phyloP scores from a whole-genome alignment of 2,113 vertebrate genomes.

The Etia nguti region DNA sequence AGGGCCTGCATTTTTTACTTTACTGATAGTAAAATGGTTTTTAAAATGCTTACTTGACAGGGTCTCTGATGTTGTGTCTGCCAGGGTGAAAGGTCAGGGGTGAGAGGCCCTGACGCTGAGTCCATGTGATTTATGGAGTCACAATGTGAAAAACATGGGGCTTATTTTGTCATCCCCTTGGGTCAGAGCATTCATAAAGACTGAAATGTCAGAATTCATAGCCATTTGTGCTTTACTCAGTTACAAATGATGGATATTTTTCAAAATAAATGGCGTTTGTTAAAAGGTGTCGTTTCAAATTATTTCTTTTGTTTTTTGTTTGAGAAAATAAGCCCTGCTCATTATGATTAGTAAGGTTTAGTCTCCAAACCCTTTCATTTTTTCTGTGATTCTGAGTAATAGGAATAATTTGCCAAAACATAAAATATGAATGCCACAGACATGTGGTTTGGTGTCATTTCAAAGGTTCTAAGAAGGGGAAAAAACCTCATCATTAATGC shows the following conservation, averaged over 20 bases:
- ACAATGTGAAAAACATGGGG: slow-evolving; percentile 42
- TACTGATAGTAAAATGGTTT: slow-evolving; percentile 19
- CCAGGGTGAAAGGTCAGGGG: slow-evolving; percentile 38
- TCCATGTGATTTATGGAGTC: slow-evolving; percentile 51
- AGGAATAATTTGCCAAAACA: slow-evolving; percentile 15
- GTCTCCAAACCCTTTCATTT: background rate
- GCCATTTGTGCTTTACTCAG: background rate
- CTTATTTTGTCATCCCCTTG: background rate
- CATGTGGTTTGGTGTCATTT: slow-evolving; percentile 21
- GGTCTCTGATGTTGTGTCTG: slow-evolving; percentile 29
- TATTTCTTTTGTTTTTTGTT: background rate
- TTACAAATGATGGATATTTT: fast-evolving
- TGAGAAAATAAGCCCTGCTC: background rate
- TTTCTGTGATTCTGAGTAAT: background rate
- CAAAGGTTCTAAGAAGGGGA: background rate
- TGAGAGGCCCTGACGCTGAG: slow-evolving; percentile 38
- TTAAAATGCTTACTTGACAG: slow-evolving; percentile 34
- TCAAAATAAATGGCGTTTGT: background rate
- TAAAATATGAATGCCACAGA: background rate
- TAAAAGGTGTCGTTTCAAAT: background rate
- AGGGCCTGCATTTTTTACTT: background rate
- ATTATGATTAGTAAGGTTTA: background rate
- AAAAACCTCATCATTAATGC: slow-evolving; percentile 29
- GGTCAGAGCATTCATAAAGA: background rate
- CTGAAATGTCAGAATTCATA: background rate